A percentile compares a stretch with the other conserved stretches of the same genome.
Conservation (phyloP, 1,140 invertebrate species). For the Gryon sp. region DNA sequence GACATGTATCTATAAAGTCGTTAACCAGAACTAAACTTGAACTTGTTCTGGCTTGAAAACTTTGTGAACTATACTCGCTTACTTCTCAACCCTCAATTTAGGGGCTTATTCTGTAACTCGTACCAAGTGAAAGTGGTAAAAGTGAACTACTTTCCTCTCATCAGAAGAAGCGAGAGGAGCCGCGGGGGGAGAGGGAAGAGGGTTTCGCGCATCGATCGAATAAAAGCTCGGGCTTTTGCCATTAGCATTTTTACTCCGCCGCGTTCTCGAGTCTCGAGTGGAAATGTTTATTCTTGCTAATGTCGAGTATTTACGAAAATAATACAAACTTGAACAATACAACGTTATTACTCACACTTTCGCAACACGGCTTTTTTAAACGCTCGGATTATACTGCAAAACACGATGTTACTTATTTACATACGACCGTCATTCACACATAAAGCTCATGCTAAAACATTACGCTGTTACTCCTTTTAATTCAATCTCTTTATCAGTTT, state of each 20-base stretch:
- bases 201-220: constrained; percentile 52
- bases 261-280: neutral
- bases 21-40: constrained; percentile 67
- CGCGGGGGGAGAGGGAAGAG: constrained; percentile 14
- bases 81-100: constrained; percentile 65
- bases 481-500: constrained; percentile 15
- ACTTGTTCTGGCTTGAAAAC: constrained; percentile 65
- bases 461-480: neutral
- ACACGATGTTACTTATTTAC: constrained; percentile 3
- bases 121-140: constrained; percentile 66
- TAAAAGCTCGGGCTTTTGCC: constrained; percentile 50
- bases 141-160: constrained; percentile 64
- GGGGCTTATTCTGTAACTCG: constrained; percentile 65
- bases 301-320: constrained; percentile 37
- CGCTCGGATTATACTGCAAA: constrained; percentile 5
- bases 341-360: constrained; percentile 2
- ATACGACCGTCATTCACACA: neutral
- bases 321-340: constrained; percentile 17
- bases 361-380: too few species aligned
- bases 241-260: constrained; percentile 61
- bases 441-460: neutral
- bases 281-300: constrained; percentile 42
- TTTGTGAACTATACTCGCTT: constrained; percentile 61
- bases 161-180: constrained; percentile 51
- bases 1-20: constrained; percentile 65